Conservation (phyloP, 2,888 invertebrate species). For the Scaptomyza reducta region DNA sequence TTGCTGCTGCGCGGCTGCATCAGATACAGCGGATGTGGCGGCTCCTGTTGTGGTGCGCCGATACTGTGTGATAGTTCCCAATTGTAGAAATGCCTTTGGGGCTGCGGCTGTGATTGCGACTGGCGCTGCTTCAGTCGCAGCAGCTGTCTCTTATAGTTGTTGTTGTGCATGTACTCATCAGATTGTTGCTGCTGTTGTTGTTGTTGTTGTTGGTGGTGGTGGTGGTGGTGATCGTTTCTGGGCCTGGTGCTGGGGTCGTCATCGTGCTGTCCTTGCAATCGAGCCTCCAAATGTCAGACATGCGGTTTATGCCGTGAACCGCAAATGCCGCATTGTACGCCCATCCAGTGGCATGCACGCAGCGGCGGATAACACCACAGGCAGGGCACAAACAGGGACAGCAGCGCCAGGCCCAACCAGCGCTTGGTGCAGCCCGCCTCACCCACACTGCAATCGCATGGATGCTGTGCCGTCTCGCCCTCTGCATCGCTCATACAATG, state of each 20-base stretch:
- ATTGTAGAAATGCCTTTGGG: slow-evolving; percentile 70
- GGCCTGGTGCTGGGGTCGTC: slow-evolving; percentile 78
- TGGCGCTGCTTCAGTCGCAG: slow-evolving; percentile 62
- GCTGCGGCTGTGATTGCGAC: slow-evolving; percentile 58
- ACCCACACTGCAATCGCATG: slow-evolving; percentile 90
- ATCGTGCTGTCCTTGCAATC: slow-evolving; percentile 81
- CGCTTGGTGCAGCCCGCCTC: slow-evolving; percentile 91
- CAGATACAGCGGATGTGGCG: slow-evolving; percentile 56
- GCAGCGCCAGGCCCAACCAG: slow-evolving; percentile 93
- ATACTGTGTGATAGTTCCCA: slow-evolving; percentile 74
- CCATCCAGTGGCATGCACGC: slow-evolving; percentile 92
- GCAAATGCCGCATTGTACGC: slow-evolving; percentile 91
- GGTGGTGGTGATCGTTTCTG: slow-evolving; percentile 63
- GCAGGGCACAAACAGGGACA: slow-evolving; percentile 95
- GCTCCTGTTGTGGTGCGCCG: slow-evolving; percentile 65
- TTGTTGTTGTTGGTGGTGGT: slow-evolving; percentile 7
- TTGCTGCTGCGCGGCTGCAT: slow-evolving; percentile 61
- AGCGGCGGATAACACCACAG: slow-evolving; percentile 97
- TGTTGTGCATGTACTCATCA: slow-evolving; percentile 42
- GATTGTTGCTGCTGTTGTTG: slow-evolving; percentile 6
- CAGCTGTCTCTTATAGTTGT: slow-evolving; percentile 63
- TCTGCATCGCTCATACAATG: slow-evolving; percentile 97
- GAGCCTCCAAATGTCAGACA: slow-evolving; percentile 85
- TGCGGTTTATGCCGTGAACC: slow-evolving; percentile 91
- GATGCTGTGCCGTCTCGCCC: slow-evolving; percentile 93